Evolutionary conservation across 1,140 invertebrate genomes (phyloP).

Genomic region (Procambarus clarkii): DNA sequence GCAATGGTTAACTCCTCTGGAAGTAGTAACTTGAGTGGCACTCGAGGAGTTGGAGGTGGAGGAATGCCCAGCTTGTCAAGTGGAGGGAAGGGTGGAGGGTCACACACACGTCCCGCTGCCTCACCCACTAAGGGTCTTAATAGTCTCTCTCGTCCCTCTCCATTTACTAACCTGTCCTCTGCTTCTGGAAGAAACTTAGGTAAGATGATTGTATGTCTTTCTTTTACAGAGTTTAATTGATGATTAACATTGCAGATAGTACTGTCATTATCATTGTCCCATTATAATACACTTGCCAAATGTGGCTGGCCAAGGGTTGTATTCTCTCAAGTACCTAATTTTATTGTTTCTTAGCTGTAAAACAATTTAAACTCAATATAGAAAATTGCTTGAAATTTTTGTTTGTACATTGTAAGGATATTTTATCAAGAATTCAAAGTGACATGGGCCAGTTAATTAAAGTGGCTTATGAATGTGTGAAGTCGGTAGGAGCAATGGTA

Average conservation of each 20-base stretch:
- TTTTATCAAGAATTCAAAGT: too few relatives aligned
- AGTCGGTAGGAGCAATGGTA: too few relatives aligned
- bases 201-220: background rate
- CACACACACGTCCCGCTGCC: slow-evolving; percentile 48
- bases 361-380: too few relatives aligned
- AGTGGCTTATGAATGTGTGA: too few relatives aligned
- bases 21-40: slow-evolving; percentile 22
- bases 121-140: slow-evolving; percentile 61
- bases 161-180: slow-evolving; percentile 69
- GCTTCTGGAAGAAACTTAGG: slow-evolving; percentile 64
- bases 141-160: slow-evolving; percentile 55
- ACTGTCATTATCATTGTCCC: background rate
- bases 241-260: background rate
- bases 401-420: too few relatives aligned
- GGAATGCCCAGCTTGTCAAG: slow-evolving; percentile 26
- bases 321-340: too few relatives aligned
- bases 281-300: too few relatives aligned
- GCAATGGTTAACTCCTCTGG: slow-evolving; percentile 39
- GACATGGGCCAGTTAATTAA: too few relatives aligned
- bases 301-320: too few relatives aligned
- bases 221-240: background rate
- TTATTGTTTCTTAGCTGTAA: too few relatives aligned
- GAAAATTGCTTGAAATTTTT: too few relatives aligned
- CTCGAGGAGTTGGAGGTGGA: slow-evolving; percentile 46
- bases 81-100: slow-evolving; percentile 35